Evolutionary conservation across 2,113 vertebrate species (phyloP), one percentile per base, ranked within the genome.

Genomic region (Meleagris gallopavo): DNA sequence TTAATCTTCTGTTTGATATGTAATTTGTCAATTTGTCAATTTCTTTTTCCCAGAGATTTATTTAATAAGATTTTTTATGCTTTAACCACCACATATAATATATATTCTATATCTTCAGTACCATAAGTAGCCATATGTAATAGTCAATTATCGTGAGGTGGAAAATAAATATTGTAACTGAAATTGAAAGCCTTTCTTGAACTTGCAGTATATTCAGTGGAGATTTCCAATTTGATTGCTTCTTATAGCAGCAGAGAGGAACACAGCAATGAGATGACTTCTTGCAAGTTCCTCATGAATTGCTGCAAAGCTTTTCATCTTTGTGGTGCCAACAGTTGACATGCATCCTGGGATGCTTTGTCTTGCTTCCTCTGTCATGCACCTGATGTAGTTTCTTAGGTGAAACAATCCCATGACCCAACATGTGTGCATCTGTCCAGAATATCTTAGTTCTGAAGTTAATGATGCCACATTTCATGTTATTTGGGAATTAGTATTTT

Each of bases 381-480:
- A 86, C 19, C 24, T 9, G 0, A 6, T 22, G 24, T 2, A 82
- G 30, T 46, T 75, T 77, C 55, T 54, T 64, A 1, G 1, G 19
- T 21, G 60, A 87, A 86, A 62, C 57, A 11, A 10, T 83, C 14
- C 30, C 15, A 2, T 79, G 48, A 54, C 34, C 45, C n/a, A 52
- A 9, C 17, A 48, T 0, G 0, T 8, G 22, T 66, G 41, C 32
- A 17, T 34, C 19, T 34, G 16, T 54, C 46, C 2, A 1, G 34
- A 66, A 2, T 58, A 40, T 19, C 30, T 94, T 58, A 34, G 24
- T 84, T 84, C 21, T 50, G 55, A 76, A 74, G 52, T 57, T 14
- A 32, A 29, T n/a, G 38, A 45, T 73, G n/a, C 30, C 8, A 9
- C 67, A 2, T 45, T 91, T 83, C 67, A 11, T 50, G 64, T 71